Base-by-base conservation (phyloP, 2,113 vertebrate genomes). In the Tragelaphus buxtoni region DNA sequence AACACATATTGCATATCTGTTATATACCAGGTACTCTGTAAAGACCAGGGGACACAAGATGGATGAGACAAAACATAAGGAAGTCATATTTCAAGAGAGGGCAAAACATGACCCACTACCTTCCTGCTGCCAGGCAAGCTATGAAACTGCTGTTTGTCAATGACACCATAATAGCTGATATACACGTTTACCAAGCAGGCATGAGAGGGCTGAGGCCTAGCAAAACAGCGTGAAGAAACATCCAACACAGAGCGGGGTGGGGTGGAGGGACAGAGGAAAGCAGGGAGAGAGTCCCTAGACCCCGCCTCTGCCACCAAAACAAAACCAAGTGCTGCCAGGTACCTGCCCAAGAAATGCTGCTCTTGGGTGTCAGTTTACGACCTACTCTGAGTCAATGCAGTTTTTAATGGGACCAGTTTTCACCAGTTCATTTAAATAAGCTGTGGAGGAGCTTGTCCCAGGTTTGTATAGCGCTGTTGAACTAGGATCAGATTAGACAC, bases 381-480 rank as follows among this genome's bases (percentile, higher is more conserved):
- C 24, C 42, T 91, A 30, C 58, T 88, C 39, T 72, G 53, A 69
- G 72, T 30, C 12, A 90, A 56, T 61, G 30, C 18, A 12, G 47
- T 55, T 83, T 96, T 86, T 55, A 85, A 97, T 53, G 30, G 84
- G 14, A 69, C 88, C 16, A 53, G 5, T 91, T 93, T 96, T 72
- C 24, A 80, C 79, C 47, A 39, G 61, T 80, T 65, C 42, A 91
- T 35, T 61, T 26, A 74, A 85, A 72, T 74, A 88, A 49, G 22
- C 81, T 92, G 13, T 20, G 56, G 56, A 69, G 56, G 32, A 63
- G 26, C 24, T 30, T 84, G 20, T 88, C 45, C 49, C 45, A 16
- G 39, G 61, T 5, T 4, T 76, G 45, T 18, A 12, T 0, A 47
- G 13, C 9, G 79, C 9, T 79, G 10, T 24, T 79, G 32, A 85